A percentile compares a stretch with the other conserved stretches of the same genome.
Evolutionary conservation across 2,888 invertebrate species (phyloP).

Genomic region (Pollenia angustigena): DNA sequence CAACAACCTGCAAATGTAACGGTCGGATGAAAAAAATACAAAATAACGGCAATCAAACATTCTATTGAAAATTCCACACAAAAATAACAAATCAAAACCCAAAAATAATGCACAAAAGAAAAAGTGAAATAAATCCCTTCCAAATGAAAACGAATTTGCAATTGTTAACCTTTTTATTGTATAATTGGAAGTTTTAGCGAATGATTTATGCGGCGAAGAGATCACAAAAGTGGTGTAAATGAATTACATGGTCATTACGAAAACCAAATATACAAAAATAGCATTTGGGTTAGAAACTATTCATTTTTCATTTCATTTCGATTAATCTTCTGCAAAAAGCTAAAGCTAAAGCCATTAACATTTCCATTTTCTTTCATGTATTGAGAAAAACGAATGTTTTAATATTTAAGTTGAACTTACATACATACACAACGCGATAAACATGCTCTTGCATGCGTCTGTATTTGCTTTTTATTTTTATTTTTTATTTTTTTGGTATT

Average conservation of each 20-base stretch:
- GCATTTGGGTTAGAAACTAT: neutral
- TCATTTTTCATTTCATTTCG: neutral
- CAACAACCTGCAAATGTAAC: slow-evolving; percentile 24
- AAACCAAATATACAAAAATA: slow-evolving; percentile 32
- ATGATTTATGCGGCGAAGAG: slow-evolving; percentile 18
- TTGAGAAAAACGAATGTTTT: neutral
- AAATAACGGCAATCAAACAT: slow-evolving; percentile 38
- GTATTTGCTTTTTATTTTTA: neutral
- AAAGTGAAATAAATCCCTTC: slow-evolving; percentile 1
- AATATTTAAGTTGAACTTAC: neutral
- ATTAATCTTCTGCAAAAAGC: neutral
- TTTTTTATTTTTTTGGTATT: neutral
- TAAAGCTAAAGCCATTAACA: neutral
- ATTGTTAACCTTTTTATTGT: slow-evolving; percentile 43
- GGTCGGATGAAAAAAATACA: slow-evolving; percentile 6
- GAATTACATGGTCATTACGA: slow-evolving; percentile 54
- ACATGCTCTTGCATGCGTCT: neutral
- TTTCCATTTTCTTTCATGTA: slow-evolving; percentile 6
- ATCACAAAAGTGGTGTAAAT: slow-evolving; percentile 32
- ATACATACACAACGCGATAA: slow-evolving; percentile 17
- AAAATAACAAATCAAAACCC: slow-evolving; percentile 51
- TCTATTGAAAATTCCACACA: slow-evolving; percentile 23
- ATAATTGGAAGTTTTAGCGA: slow-evolving; percentile 39
- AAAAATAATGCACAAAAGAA: slow-evolving; percentile 8
- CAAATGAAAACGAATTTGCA: slow-evolving; percentile 33